Base-by-base conservation (phyloP, 1,140 invertebrate species). In the Drosophila sturtevanti region DNA sequence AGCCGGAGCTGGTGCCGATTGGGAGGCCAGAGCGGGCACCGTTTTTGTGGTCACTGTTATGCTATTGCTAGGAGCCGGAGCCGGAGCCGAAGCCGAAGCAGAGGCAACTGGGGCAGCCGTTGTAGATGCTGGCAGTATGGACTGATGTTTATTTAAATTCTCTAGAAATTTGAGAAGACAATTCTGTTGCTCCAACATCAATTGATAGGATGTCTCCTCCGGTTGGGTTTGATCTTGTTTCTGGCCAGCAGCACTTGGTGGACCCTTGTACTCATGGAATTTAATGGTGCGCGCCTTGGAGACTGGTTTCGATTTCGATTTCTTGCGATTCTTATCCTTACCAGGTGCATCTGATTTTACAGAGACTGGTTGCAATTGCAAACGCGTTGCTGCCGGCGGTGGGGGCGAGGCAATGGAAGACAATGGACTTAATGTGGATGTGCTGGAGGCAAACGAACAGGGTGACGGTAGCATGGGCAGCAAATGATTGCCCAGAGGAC, bases 191-290 rank as follows among this genome's bases (percentile, higher is more conserved):
- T 98, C 96, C 21, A 99, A 93, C 16, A 99, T 93, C 56, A 99
- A 92, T 90, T 99, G 97, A 90, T 99, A 99, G 7, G 97, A 96
- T 1, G 97, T 98, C 41, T 93, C 94, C 10, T 86, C 92, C 56
- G 76, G 81, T 81, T 74, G 92, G 65, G 91, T 85, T 12, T 92
- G 92, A 5, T 93, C 89, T 38, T 92, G 91, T 1, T 93, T 93
- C 35, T 94, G 94, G 80, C 97, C 96, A 87, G 98, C 95, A 18
- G 97, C 97, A 93, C 96, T 98, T 63, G 98, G 97, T 41, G 98
- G 98, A 60, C 98, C 98, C 94, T 99, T 99, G 92, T 99, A 99
- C 92, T 99, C 98, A 92, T 99, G 98, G 92, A 99, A 99, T 93
- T 99, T 99, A 68, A 99, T 98, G 44, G 96, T 97, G 68, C 97